Evolutionary conservation across 2,797 vertebrate species (phyloP).

Genomic region (Fistularia commersonii): DNA sequence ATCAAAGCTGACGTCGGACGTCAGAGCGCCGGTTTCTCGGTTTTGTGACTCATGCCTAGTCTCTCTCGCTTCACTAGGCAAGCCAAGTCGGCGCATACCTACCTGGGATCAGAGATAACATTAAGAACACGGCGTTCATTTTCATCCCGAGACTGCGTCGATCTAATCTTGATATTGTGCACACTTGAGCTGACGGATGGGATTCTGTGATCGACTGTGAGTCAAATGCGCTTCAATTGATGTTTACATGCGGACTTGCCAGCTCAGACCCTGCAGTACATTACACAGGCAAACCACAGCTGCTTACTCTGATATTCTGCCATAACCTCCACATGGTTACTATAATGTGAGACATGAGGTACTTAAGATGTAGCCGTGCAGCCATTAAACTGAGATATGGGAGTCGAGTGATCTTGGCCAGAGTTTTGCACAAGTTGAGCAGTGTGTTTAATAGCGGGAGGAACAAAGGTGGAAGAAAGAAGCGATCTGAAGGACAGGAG

Average conservation of each 20-base stretch:
- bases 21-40: slow-evolving; percentile 29
- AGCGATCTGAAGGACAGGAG: no score
- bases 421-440: neutral
- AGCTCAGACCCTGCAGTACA: slow-evolving; percentile 13
- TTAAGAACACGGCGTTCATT: slow-evolving; percentile 25
- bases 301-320: slow-evolving; percentile 37
- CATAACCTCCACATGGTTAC: slow-evolving; percentile 33
- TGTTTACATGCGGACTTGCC: slow-evolving; percentile 13
- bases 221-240: slow-evolving; percentile 21
- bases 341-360: slow-evolving; percentile 26
- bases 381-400: slow-evolving; percentile 27
- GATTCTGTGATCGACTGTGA: slow-evolving; percentile 18
- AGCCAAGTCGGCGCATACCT: slow-evolving; percentile 44
- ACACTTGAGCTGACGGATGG: slow-evolving; percentile 18
- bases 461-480: no score
- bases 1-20: slow-evolving; percentile 42
- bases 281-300: slow-evolving; percentile 26
- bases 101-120: slow-evolving; percentile 37
- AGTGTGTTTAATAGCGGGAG: no score
- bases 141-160: slow-evolving; percentile 27
- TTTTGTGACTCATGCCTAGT: slow-evolving; percentile 56
- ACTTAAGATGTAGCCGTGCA: slow-evolving; percentile 33
- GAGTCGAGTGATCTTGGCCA: slow-evolving; percentile 21
- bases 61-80: slow-evolving; percentile 50
- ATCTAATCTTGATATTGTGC: slow-evolving; percentile 22